Evolutionary conservation across 2,113 vertebrate genomes (phyloP), one percentile per base, ranked within the genome.

Genomic region (Theristicus caerulescens): DNA sequence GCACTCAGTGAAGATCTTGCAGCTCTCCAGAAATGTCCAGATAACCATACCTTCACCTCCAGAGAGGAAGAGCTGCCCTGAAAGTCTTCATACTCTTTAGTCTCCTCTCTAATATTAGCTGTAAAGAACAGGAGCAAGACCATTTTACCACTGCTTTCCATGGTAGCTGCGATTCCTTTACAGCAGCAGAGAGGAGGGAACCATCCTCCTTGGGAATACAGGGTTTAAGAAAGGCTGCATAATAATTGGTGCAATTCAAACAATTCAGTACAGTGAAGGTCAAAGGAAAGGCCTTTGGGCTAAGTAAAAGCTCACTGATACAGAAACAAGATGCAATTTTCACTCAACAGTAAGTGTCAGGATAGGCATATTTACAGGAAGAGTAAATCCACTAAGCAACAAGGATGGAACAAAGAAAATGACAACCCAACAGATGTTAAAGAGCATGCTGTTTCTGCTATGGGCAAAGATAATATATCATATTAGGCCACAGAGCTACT

Each of bases 251-350:
- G 74, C 49, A 86, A 80, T 82, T 73, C 82, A 92, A 94, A 80
- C 51, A 76, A 62, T 21, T 76, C 64, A 49, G 40, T 72, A 40
- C 40, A 80, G 46, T 29, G 71, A 91, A 94, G 83, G 93, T 74
- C 91, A 84, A 67, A 84, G 73, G 73, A 83, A 96, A 88, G 51
- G 64, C 81, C 81, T 82, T 76, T 16, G 36, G 58, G 85, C 87
- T 67, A 86, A 55, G 55, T 62, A 77, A 62, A 95, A 96, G 94
- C 76, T 92, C 85, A 67, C 32, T 86, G 85, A 72, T 80, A 88
- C 62, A 90, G 67, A 95, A 93, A 66, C 42, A 91, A 93, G 11
- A 78, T 3, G 64, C 72, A 86, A 78, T 88, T 65, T 91, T 78
- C 52, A 88, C 66, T 62, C 2, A 0, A 42, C 74, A 80, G 22